Evolutionary conservation across 2,113 vertebrate genomes (phyloP), one percentile per base, ranked within the genome.

Genomic region (Anguilla japonica): DNA sequence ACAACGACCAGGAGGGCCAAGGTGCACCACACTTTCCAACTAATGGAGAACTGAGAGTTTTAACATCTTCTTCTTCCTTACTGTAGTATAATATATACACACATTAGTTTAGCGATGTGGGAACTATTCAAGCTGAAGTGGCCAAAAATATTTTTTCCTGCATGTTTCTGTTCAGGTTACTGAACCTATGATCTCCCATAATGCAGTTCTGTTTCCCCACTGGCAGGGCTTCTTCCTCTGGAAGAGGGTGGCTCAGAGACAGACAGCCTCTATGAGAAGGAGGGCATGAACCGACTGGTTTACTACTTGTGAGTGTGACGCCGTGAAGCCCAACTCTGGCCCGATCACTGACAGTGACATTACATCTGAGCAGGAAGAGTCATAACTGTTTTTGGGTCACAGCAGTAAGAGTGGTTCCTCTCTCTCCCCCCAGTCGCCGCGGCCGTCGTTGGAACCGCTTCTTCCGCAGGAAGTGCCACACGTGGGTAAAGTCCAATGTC

Each of bases 391-490:
- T 78, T 43, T 41, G 39, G 39, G 39, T 41, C 15, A 16, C 5
- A 18, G 5, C 15, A 15, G 16, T 80, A 16, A 34, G 7, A 41
- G 4, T 41, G 79, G 43, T 43, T 34, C 79, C 18, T 34, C 1
- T 60, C 78, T 84, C 15, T 85, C n/a, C 84, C 81, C 71, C 0
- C 91, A 98, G 97, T 86, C 96, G 96, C 0, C 95, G 95, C 71
- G 96, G 97, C 93, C 93, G 97, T 53, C 96, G 94, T 13, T 98
- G 97, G 97, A 97, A 98, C 87, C 95, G 97, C 0, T 92, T 97
- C 90, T 95, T 97, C 43, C 96, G 98, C 1, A 94, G 97, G 88
- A 98, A 96, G 88, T 98, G 98, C 87, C 95, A 96, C 0, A 94
- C 93, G 0, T 92, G 96, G 81, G 96, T 99, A 80, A 98, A 98